Conservation (phyloP, 1,140 invertebrate species). For the Chrysopa pallens region DNA sequence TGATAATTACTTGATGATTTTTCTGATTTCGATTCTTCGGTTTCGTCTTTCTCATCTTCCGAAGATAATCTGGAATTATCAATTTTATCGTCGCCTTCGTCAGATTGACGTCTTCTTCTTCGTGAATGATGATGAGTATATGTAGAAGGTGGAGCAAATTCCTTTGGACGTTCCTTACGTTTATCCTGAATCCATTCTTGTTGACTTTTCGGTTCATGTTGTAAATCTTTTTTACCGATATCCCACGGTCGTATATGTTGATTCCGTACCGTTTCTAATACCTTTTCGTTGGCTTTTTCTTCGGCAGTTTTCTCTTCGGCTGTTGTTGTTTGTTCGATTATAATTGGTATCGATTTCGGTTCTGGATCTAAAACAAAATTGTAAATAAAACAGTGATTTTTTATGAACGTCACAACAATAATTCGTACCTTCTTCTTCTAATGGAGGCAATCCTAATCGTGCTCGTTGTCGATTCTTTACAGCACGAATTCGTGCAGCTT, state of each 20-base stretch:
- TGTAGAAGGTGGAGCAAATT: constrained; percentile 42
- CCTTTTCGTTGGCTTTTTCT: constrained; percentile 23
- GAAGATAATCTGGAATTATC: too few relatives aligned
- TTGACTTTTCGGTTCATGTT: constrained; percentile 38
- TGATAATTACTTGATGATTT: neutral
- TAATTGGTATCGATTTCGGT: constrained; percentile 21
- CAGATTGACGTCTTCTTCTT: constrained; percentile 9
- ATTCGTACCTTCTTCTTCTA: constrained; percentile 23
- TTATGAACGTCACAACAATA: too few relatives aligned
- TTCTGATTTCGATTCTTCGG: neutral
- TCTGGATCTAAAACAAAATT: constrained; percentile 28
- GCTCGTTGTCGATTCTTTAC: constrained; percentile 59
- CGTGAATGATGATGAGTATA: constrained; percentile 20
- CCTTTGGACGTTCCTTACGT: constrained; percentile 38
- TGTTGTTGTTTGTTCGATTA: constrained; percentile 23
- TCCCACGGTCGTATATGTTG: constrained; percentile 48
- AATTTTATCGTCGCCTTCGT: too few relatives aligned
- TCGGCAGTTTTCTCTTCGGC: constrained; percentile 18
- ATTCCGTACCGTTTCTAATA: constrained; percentile 20
- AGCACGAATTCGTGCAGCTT: constrained; percentile 56
- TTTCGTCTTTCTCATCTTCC: too few relatives aligned
- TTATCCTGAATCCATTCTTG: constrained; percentile 64
- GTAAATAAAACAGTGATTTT: constrained; percentile 4
- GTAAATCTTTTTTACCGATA: constrained; percentile 34
- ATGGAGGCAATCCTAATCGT: constrained; percentile 50